Base-by-base conservation (phyloP, 2,797 vertebrate genomes). In the Coilia nasus region DNA sequence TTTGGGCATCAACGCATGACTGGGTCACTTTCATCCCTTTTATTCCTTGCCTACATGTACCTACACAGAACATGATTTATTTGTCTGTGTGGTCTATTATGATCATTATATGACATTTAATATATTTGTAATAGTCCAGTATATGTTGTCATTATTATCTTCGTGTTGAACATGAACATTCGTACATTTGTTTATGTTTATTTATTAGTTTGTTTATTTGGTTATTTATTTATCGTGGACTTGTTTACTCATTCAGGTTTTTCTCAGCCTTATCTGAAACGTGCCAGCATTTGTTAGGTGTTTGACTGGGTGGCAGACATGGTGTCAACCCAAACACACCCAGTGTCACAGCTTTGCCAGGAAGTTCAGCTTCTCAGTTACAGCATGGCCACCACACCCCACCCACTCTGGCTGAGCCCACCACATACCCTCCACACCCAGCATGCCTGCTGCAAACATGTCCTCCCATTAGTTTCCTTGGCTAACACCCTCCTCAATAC, bases 311-410 rank as follows among this genome's bases (percentile, higher is more conserved):
- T 7, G 15, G 44, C 71, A 78, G 71, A 44, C 71, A 44, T 44
- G 71, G 31, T 41, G 71, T 44, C 71, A 78, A 21, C 35, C 31
- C 71, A 78, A 44, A 78, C 71, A 78, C 35, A 44, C 71, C 71
- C 71, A 75, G 31, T 21, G 15, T 44, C 71, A 21, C 17, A 21
- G 17, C 71, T 78, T 78, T 44, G 71, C 71, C 84, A 71, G 89
- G 67, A 88, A 85, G 83, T 82, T 85, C 85, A 83, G 47, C 86
- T 83, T 93, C 92, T 93, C 91, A 67, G 83, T 93, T 93, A 87
- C 91, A 84, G 85, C 82, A 89, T 59, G 62, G 86, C 89, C 87
- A 84, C 87, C 86, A 75, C 35, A 84, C 83, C 41, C 85, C 82
- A 82, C n/a, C 82, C 87, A 85, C 83, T 41, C 88, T 21, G 31